These are phyloP conservation scores for Pachycephus smyrnensis DNA, from an alignment of 2,888 invertebrate species.

Conservation along the genomic window DNA sequence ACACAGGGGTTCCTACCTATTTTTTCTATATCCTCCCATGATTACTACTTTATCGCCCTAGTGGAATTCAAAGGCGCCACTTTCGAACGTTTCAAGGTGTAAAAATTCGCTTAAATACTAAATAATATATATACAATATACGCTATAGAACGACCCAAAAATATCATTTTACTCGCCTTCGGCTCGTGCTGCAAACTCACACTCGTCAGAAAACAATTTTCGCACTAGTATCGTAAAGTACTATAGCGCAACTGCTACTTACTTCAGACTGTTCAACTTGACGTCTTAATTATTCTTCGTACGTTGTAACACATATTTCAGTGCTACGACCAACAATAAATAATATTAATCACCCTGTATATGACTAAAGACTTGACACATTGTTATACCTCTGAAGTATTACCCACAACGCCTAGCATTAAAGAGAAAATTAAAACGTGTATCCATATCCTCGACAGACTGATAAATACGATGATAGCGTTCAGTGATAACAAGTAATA, in stretches of 20 bases:
- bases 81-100: background rate
- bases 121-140: no score
- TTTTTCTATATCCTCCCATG: background rate
- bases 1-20: background rate
- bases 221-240: no score
- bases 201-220: no score
- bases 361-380: background rate
- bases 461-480: background rate
- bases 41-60: background rate
- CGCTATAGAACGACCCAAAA: background rate
- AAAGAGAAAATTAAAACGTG: background rate
- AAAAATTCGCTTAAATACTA: background rate
- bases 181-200: no score
- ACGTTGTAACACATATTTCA: background rate
- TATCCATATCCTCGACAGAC: background rate
- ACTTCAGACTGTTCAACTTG: background rate
- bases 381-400: background rate
- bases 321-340: background rate
- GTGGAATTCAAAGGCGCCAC: background rate
- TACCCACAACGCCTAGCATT: background rate
- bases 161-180: no score
- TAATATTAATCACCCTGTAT: background rate
- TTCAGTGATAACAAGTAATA: background rate
- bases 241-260: background rate
- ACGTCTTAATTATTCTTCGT: background rate